Base-by-base conservation (phyloP, 2,888 invertebrate genomes). In the Heliconius ethilla region DNA sequence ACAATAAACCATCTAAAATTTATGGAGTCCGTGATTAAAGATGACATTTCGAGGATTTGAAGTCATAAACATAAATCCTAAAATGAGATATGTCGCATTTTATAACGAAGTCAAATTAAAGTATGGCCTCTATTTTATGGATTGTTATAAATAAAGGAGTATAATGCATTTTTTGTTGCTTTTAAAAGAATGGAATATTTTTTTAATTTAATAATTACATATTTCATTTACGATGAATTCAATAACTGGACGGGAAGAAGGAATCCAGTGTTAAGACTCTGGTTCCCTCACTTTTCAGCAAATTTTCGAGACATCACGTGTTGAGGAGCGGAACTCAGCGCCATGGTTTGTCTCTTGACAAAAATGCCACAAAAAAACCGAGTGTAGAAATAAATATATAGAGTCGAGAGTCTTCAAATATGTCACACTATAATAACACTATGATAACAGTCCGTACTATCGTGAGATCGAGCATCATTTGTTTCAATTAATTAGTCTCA, bases 11-110 rank as follows among this genome's bases (percentile, higher is more conserved):
- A 72, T 72, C 51, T 72, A 22, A 55, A 72, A 72, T 72, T 55
- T 72, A 72, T 72, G 70, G 22, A 33, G 51, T 72, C 51, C 51
- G 33, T 33, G 70, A 72, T 72, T 72, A 72, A 72, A 55, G 55
- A 55, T 22, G 70, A 72, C 33, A 55, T 55, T 55, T 55, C 55
- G 29, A 33, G 70, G 29, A 13, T 72, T 55, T 55, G 70, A 33
- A 72, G 13, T 72, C 70, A 33, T 55, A 72, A 72, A 27, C 55
- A 72, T 72, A 72, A 72, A 72, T 72, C 70, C 33, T 55, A 72
- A 72, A 55, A 72, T 55, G 51, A 70, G 29, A 70, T 55, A 29
- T 72, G 70, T 72, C 70, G n/a, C 70, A n/a, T 3, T 72, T 72
- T 72, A 72, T n/a, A 55, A 29, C n/a, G 55, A 55, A 33, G 3